Evolutionary conservation across 2,888 invertebrate species (phyloP), one percentile per base, ranked within the genome.

Genomic region (Drosophila lutescens): DNA sequence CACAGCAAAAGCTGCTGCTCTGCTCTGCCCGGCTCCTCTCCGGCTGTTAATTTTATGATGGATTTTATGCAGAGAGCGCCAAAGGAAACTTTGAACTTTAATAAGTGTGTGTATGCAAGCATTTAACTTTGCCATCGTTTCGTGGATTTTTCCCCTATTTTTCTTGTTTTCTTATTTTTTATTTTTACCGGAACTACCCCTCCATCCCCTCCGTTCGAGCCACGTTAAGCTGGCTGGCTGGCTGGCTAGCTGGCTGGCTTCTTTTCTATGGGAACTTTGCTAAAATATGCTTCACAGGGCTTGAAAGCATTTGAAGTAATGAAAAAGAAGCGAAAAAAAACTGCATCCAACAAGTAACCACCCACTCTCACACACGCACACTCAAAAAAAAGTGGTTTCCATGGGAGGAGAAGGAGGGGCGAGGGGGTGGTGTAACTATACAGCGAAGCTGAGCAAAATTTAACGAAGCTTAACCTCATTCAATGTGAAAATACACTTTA

Each of bases 381-480:
- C 43, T 12, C 36, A 23, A 23, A 15, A 36, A n/a, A 26, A 26
- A 20, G 23, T 30, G 55, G 30, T 44, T 17, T 23, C 38, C 44
- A 23, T 26, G 26, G 26, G 26, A 6, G 26, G 26, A 26, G 26
- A 26, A 26, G 1, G 1, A 4, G 26, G 26, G 20, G 17, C n/a
- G 47, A 23, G 1, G 32, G 13, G 12, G 15, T 17, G 40, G 36
- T 38, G 20, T 51, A 53, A 50, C 56, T 47, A 41, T 47, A 53
- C 58, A 62, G 67, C 70, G 60, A 74, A 59, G 71, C 87, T 76
- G 78, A 56, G 71, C 71, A 77, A 79, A 88, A 87, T 84, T 89
- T 88, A 87, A 83, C 87, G 86, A 87, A 89, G 89, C 89, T 84
- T 86, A 87, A 87, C 84, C 81, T 88, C 87, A 89, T 86, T 85